phyloP scores from a whole-genome alignment of 2,888 invertebrate genomes.

The Argyresthia goedartella region DNA sequence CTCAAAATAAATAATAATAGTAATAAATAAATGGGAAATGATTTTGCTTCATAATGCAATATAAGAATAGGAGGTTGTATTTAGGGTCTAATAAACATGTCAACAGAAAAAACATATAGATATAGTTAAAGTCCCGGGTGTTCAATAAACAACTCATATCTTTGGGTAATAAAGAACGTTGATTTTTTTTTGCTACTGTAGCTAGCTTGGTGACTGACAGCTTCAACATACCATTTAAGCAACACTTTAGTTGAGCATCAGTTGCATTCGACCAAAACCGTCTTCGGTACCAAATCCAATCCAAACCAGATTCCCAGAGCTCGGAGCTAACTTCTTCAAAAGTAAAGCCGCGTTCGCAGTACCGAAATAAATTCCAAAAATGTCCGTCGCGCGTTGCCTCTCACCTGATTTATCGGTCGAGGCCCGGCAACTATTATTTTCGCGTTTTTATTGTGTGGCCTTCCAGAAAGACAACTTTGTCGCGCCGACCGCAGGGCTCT shows the following conservation, averaged over 20 bases:
- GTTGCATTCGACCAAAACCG: not conserved
- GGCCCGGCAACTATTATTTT: conserved; percentile 51
- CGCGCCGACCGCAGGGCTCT: conserved; percentile 18
- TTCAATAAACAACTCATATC: too few species aligned
- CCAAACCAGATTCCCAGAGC: not conserved
- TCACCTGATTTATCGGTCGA: conserved; percentile 59
- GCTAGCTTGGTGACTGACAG: too few species aligned
- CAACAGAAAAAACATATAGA: too few species aligned
- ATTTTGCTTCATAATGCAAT: too few species aligned
- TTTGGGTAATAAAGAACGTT: too few species aligned
- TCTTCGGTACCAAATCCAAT: not conserved
- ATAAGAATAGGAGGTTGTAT: too few species aligned
- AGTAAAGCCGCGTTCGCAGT: not conserved
- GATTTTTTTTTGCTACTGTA: too few species aligned
- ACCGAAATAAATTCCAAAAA: conserved; percentile 57
- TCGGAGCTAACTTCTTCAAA: not conserved
- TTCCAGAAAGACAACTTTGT: conserved; percentile 39
- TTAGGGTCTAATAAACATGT: too few species aligned
- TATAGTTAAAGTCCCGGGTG: too few species aligned
- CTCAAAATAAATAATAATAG: too few species aligned
- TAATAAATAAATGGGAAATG: too few species aligned
- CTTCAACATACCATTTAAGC: too few species aligned
- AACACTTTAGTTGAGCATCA: not conserved
- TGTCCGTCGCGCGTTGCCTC: conserved; percentile 37
- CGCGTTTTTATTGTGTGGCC: conserved; percentile 43